Evolutionary conservation across 2,113 vertebrate species (phyloP).

Genomic region (Oenanthe melanoleuca): DNA sequence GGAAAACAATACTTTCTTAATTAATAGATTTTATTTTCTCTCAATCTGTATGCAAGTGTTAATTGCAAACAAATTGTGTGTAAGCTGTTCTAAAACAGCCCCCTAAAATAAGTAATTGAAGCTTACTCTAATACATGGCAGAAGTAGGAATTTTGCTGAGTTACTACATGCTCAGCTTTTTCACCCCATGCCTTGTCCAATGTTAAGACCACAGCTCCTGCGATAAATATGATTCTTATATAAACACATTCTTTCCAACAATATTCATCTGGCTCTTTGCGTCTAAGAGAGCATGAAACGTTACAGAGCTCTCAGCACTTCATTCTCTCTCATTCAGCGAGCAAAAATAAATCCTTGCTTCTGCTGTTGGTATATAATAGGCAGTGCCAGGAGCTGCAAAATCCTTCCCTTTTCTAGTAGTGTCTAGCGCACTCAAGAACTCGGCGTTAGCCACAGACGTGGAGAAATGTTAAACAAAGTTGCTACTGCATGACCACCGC

Average conservation of each 20-base stretch:
- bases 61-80: not conserved
- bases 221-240: constrained; percentile 51
- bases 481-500: constrained; percentile 36
- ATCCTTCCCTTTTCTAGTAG: constrained; percentile 82
- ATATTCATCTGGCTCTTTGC: constrained; percentile 60
- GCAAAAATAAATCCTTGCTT: constrained; percentile 73
- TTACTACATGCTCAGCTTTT: constrained; percentile 54
- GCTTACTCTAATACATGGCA: not conserved
- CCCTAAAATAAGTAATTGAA: not conserved
- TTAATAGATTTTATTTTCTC: not conserved
- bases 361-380: constrained; percentile 32
- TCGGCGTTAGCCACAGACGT: not conserved
- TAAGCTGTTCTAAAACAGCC: not conserved
- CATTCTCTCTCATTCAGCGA: constrained; percentile 63
- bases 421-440: constrained; percentile 35
- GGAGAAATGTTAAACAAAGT: constrained; percentile 55
- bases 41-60: not conserved
- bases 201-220: constrained; percentile 23
- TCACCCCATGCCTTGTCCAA: not conserved
- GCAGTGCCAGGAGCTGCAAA: constrained; percentile 68
- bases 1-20: not conserved
- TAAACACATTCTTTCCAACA: constrained; percentile 75
- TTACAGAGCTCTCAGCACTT: constrained; percentile 63
- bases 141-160: constrained; percentile 56
- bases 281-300: constrained; percentile 40